Conservation (phyloP, 2,797 vertebrate species). For the Sternarchorhynchus goeldii region DNA sequence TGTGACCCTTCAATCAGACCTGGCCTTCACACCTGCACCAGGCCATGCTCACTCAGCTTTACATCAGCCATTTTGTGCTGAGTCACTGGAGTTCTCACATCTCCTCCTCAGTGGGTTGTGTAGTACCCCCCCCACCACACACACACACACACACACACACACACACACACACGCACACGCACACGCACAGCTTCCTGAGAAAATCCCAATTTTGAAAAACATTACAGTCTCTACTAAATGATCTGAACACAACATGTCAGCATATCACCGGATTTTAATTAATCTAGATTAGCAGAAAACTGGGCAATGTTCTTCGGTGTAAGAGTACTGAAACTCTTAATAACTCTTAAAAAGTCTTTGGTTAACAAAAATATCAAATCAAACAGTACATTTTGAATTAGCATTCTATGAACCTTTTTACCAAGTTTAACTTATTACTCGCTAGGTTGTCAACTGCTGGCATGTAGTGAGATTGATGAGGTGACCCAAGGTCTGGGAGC, state of each 20-base stretch:
- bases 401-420: no score
- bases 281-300: background rate
- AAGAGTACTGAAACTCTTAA: no score
- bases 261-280: no score
- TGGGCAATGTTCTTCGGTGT: background rate
- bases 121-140: background rate
- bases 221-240: constrained; percentile 57
- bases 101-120: constrained; percentile 11
- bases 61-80: constrained; percentile 23
- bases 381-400: background rate
- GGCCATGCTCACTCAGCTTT: constrained; percentile 6
- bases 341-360: no score
- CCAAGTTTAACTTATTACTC: no score
- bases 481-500: background rate
- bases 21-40: background rate
- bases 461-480: background rate
- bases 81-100: constrained; percentile 29
- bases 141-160: background rate
- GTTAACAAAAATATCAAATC: no score
- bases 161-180: background rate
- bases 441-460: background rate
- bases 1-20: background rate
- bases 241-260: constrained; percentile 58
- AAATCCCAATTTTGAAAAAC: background rate
- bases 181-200: constrained; percentile 57